Evolutionary conservation across 2,888 invertebrate genomes (phyloP).

Genomic region (Synergus umbraculus): DNA sequence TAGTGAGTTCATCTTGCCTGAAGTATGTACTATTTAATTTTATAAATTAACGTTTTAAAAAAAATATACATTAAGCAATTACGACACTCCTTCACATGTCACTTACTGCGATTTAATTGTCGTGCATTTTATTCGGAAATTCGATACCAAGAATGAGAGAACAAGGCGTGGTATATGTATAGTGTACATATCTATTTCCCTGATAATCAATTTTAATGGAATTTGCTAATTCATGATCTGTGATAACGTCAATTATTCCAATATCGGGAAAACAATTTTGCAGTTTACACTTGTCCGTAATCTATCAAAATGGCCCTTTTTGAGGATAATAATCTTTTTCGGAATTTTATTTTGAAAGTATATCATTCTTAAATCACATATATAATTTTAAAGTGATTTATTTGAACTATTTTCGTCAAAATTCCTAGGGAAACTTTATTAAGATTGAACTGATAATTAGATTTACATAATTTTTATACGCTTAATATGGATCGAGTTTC

Average conservation of each 20-base stretch:
- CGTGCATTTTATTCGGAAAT: conserved; percentile 5
- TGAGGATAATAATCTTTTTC: not conserved
- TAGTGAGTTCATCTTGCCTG: not conserved
- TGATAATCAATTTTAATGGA: not conserved
- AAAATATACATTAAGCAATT: not conserved
- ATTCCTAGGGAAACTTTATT: not conserved
- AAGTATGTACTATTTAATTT: not conserved
- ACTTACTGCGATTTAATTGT: not conserved
- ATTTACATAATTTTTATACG: no score
- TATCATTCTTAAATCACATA: not conserved
- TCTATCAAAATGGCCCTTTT: not conserved
- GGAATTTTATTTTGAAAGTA: not conserved
- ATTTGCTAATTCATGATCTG: not conserved
- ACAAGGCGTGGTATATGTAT: conserved; percentile 7
- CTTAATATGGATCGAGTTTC: not conserved
- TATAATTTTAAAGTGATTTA: not conserved
- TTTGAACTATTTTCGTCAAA: not conserved
- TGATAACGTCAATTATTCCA: not conserved
- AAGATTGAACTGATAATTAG: not conserved
- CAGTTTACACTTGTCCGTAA: not conserved
- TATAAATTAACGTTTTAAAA: not conserved
- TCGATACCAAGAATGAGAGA: not conserved
- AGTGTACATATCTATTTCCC: not conserved
- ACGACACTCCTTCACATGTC: not conserved
- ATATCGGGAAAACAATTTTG: not conserved